Evolutionary conservation across 53 echinoderm and acorn worm species (phyloP), one percentile per base, ranked within the genome.

Genomic region (Paelopatides confundens): DNA sequence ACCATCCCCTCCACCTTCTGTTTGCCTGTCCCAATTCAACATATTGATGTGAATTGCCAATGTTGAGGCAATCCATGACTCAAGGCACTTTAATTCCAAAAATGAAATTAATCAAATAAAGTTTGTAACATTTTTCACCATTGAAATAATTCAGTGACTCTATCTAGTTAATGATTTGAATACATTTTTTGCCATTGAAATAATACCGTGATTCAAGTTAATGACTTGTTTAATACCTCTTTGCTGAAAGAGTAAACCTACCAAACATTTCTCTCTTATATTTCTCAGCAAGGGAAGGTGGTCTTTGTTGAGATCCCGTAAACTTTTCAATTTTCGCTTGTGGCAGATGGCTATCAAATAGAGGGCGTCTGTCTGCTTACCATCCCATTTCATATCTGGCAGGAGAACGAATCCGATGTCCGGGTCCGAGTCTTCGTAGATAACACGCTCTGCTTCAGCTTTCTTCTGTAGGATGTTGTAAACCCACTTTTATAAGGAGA

Each of bases 381-480:
- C 68, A 71, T 98, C 98, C 98, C 98, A 98, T 84, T 98, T 98
- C 95, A 98, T 95, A 76, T 98, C 98, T 15, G 98, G 98, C 11
- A 94, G 77, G 46, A 98, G 76, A 5, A 98, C 89, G 86, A 95
- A 98, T 53, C 98, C 98, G 30, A 76, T 87, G 64, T 95, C 91
- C 0, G 90, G 90, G 47, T 98, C 94, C 1, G 92, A 62, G 81
- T 98, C 95, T 86, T 98, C 98, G 85, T 63, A 91, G 11, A 98
- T 89, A 62, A 98, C 94, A 13, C 89, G 90, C 47, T 98, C 93
- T 3, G 92, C 84, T 69, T 98, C 98, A 0, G 98, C 91, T 53
- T 90, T 95, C 91, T 95, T 98, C 62, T 95, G 92, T 67, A 98
- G 81, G 29, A 98, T 98, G 82, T 98, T 98, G 84, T 89, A 98